These are phyloP conservation scores for Trichogramma evanescens DNA, from an alignment of 2,888 invertebrate species.

Conservation along the genomic window DNA sequence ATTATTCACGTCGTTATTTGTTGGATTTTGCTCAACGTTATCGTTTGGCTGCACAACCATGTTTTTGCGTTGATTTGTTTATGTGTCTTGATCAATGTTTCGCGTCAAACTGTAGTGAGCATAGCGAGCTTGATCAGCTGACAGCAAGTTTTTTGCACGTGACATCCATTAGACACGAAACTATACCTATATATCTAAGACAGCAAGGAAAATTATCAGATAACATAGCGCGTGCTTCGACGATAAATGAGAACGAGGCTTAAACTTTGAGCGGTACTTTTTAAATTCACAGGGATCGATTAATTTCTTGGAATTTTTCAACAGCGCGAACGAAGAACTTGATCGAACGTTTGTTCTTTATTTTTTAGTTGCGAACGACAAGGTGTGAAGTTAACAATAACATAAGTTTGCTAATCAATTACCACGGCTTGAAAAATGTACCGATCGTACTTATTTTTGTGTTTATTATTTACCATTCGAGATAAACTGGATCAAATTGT, in stretches of 20 bases:
- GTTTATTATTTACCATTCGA: no score
- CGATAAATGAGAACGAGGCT: not conserved
- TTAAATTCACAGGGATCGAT: not conserved
- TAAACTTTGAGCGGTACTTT: not conserved
- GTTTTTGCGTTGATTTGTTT: conserved; percentile 32
- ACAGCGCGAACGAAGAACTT: no score
- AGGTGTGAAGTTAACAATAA: no score
- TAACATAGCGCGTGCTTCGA: not conserved
- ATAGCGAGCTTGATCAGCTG: conserved; percentile 17
- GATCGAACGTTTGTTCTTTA: no score
- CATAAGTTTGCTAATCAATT: no score
- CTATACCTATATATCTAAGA: no score
- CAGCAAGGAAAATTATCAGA: no score
- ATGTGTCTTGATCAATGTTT: conserved; percentile 9
- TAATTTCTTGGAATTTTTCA: not conserved
- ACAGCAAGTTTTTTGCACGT: conserved; percentile 14
- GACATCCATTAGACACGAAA: no score
- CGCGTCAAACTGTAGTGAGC: not conserved
- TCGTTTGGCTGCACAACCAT: conserved; percentile 34
- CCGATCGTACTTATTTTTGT: no score
- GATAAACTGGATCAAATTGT: no score
- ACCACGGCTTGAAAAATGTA: no score
- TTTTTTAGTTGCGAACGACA: no score
- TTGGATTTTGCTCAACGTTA: conserved; percentile 22
- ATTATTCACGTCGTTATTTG: conserved; percentile 16